phyloP scores from a whole-genome alignment of 1,140 invertebrate genomes.

The Lordiphosa stackelbergi region DNA sequence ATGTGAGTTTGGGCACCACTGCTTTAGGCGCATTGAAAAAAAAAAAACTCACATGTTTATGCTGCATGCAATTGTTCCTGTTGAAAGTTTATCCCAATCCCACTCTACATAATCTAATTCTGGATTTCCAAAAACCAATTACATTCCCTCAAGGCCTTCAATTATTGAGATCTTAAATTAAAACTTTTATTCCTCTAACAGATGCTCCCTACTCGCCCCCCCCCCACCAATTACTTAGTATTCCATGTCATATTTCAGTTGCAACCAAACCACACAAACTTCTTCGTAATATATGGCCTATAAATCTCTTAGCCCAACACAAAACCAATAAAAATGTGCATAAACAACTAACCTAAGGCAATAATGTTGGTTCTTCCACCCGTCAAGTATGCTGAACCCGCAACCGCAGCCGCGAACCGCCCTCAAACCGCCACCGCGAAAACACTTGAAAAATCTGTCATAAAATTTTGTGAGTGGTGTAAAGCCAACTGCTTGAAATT shows the following conservation, averaged over 20 bases:
- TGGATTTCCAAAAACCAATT: too few relatives aligned
- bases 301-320: constrained; percentile 58
- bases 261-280: constrained; percentile 29
- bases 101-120: too few relatives aligned
- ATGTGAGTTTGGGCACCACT: too few relatives aligned
- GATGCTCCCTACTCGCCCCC: neutral
- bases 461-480: constrained; percentile 59
- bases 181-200: neutral
- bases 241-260: neutral
- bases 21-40: too few relatives aligned
- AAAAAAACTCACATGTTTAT: too few relatives aligned
- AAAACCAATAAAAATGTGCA: constrained; percentile 66
- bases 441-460: constrained; percentile 74
- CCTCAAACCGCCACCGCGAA: constrained; percentile 48
- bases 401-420: constrained; percentile 33
- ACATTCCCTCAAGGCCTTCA: too few relatives aligned
- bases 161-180: neutral
- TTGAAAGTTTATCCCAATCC: too few relatives aligned
- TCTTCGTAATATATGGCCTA: constrained; percentile 50
- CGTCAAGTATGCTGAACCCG: constrained; percentile 9
- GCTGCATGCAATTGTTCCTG: too few relatives aligned
- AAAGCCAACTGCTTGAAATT: constrained; percentile 70
- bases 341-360: constrained; percentile 70
- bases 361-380: constrained; percentile 31
- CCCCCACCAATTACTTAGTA: constrained; percentile 6